Evolutionary conservation across 2,797 vertebrate species (phyloP).

Genomic region (Parauchenoglanis punctatus): DNA sequence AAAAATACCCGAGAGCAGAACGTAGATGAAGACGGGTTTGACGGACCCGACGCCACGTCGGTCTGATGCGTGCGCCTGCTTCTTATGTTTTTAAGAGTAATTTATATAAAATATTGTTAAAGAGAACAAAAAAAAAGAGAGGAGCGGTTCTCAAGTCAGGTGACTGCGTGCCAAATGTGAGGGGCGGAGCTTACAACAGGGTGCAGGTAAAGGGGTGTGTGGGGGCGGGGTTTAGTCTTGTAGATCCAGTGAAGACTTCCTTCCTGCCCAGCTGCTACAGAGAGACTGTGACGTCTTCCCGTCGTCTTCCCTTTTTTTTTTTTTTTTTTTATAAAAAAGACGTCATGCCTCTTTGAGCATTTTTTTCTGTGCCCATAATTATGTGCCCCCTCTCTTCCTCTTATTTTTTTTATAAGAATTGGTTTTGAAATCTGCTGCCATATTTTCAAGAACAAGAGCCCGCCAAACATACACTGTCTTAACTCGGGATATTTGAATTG

Average conservation of each 20-base stretch:
- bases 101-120: slow-evolving; percentile 86
- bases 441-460: slow-evolving; percentile 42
- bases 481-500: slow-evolving; percentile 33
- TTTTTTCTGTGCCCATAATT: slow-evolving; percentile 21
- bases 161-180: slow-evolving; percentile 55
- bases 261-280: slow-evolving; percentile 1
- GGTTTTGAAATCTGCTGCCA: slow-evolving; percentile 40
- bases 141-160: slow-evolving; percentile 58
- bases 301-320: slow-evolving; percentile 12
- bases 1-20: slow-evolving; percentile 36
- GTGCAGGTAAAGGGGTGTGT: slow-evolving; percentile 10
- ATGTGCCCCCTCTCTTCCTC: slow-evolving; percentile 12
- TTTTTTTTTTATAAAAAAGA: no score
- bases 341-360: slow-evolving; percentile 3
- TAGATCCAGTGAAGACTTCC: slow-evolving; percentile 41
- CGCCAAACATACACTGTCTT: slow-evolving; percentile 50
- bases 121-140: slow-evolving; percentile 70
- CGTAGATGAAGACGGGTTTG: slow-evolving; percentile 54
- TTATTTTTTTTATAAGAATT: slow-evolving; percentile 28
- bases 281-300: slow-evolving; percentile 15
- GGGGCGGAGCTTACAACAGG: slow-evolving; percentile 36
- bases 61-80: slow-evolving; percentile 76
- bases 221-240: not conserved
- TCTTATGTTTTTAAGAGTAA: slow-evolving; percentile 91
- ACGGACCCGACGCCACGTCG: slow-evolving; percentile 62